Conservation (phyloP, 2,888 invertebrate genomes). For the Monoplex corrugatus region DNA sequence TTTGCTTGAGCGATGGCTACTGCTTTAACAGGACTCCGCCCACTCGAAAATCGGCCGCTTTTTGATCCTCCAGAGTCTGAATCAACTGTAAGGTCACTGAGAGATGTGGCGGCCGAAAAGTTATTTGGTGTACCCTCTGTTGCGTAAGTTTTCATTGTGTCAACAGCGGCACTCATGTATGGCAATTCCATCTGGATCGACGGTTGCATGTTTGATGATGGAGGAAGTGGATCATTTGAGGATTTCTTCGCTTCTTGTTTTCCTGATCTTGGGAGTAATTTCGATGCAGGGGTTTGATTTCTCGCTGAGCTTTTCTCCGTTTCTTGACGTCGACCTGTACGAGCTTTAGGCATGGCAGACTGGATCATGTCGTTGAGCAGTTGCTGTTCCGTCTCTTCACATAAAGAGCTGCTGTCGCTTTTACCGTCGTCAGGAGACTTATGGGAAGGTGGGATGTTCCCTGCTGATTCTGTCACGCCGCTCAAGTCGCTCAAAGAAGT, state of each 20-base stretch:
- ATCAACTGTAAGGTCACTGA: conserved; percentile 89
- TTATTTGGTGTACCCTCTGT: conserved; percentile 93
- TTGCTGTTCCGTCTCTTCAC: conserved; percentile 75
- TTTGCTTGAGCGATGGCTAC: background rate
- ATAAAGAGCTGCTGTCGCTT: conserved; percentile 76
- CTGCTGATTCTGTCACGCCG: conserved; percentile 59
- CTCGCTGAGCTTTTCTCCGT: too few relatives aligned
- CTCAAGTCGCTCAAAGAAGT: conserved; percentile 94
- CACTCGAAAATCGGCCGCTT: conserved; percentile 25
- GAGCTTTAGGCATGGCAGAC: conserved; percentile 80
- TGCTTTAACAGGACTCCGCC: conserved; percentile 24
- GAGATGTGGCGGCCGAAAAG: conserved; percentile 92
- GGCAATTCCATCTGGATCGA: conserved; percentile 53
- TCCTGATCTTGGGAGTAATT: background rate
- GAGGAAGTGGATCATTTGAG: background rate
- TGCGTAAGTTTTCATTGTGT: conserved; percentile 88
- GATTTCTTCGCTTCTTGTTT: background rate
- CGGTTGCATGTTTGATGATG: conserved; percentile 45
- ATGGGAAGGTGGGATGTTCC: background rate
- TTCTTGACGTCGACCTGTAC: too few relatives aligned
- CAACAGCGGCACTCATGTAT: conserved; percentile 67
- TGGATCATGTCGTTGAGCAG: conserved; percentile 78
- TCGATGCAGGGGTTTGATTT: background rate
- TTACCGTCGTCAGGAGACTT: conserved; percentile 63
- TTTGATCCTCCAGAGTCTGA: conserved; percentile 57